Evolutionary conservation across 2,113 vertebrate species (phyloP), one percentile per base, ranked within the genome.

Genomic region (Corythornis cristatus): DNA sequence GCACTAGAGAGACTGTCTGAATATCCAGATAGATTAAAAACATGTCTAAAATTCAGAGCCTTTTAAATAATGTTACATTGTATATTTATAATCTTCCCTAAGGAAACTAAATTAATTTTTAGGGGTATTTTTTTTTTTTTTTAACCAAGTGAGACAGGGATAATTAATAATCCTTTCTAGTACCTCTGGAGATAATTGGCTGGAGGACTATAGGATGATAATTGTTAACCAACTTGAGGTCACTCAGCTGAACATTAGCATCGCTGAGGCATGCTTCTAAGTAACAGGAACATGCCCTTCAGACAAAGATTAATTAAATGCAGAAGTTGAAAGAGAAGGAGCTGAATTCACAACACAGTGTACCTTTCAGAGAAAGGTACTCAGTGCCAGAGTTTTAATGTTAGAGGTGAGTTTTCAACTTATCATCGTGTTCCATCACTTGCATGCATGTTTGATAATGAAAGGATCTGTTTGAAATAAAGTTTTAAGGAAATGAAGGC

Each of bases 291-390:
- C 76, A 93, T 92, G 89, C 56, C 95, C 90, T 94, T 97, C 77
- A 96, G 96, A 95, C 64, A 97, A 88, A 95, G 53, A 96, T 93
- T 95, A 97, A 97, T 97, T 96, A 97, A 96, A 95, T 91, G 64
- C 12, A 87, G 85, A 97, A 96, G 62, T 93, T 80, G 60, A 96
- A 97, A 96, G 48, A 93, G 86, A 93, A 91, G 82, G 61, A 94
- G 51, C 88, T 96, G 93, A 93, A 93, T 95, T 90, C 85, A 91
- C 88, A 95, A 58, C 51, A 65, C 65, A 86, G 53, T n/a, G 46
- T 86, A 86, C 9, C 6, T 96, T 96, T 89, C 71, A 81, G 48
- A 90, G 60, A 70, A 76, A 37, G 37, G 37, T 37, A 37, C 37
- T 37, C 37, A 96, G 29, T 70, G 12, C 18, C 58, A 25, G 12